These are phyloP conservation scores for Solenopsis invicta DNA, from an alignment of 1,140 invertebrate genomes.

Conservation along the genomic window DNA sequence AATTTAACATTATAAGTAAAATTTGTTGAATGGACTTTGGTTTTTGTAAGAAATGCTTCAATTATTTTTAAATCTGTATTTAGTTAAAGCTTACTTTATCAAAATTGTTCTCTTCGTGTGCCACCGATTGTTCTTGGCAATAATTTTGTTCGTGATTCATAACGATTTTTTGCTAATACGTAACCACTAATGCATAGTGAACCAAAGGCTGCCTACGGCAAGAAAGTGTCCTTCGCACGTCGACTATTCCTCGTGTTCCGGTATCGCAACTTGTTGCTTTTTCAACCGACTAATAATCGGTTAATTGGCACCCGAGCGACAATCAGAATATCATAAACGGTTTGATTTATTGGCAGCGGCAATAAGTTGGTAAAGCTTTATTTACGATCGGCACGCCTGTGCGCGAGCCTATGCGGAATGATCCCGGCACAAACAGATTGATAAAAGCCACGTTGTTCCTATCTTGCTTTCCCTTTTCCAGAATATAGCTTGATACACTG, in stretches of 20 bases:
- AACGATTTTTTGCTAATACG: background rate
- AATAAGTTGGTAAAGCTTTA: constrained; percentile 20
- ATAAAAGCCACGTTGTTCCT: background rate
- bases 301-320: background rate
- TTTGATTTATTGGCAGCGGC: background rate
- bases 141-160: background rate
- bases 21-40: too few species aligned
- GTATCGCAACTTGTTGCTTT: background rate
- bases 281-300: constrained; percentile 1
- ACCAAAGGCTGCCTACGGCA: too few species aligned
- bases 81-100: too few species aligned
- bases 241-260: background rate
- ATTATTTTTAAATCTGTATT: too few species aligned
- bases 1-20: too few species aligned
- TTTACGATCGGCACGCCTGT: background rate
- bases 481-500: background rate
- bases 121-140: too few species aligned
- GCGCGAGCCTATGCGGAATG: background rate
- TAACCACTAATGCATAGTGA: background rate
- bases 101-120: too few species aligned
- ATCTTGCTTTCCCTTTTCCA: background rate
- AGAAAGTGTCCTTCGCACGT: background rate
- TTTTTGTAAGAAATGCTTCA: too few species aligned
- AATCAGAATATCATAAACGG: background rate
- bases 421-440: background rate